Evolutionary conservation across 2,888 invertebrate genomes (phyloP).

Genomic region (Coremacera marginata): DNA sequence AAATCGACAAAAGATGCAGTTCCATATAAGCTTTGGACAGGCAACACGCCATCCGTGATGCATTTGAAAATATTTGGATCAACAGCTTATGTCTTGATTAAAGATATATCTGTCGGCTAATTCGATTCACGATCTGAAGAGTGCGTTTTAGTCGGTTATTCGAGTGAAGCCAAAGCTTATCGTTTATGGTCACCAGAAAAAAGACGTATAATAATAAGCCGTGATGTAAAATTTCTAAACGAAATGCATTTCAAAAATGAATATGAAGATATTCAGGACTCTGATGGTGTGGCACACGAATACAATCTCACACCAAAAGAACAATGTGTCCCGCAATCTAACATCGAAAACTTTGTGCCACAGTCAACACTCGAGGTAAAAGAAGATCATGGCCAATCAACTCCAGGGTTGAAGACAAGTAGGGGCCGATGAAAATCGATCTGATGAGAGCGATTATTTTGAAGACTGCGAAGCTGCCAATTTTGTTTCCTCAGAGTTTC

Average conservation of each 20-base stretch:
- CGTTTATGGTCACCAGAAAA: slow-evolving; percentile 42
- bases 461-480: background rate
- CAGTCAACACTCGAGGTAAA: too few species aligned
- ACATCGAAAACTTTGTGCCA: background rate
- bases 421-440: background rate
- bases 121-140: slow-evolving; percentile 42
- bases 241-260: too few species aligned
- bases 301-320: too few species aligned
- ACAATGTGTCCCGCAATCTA: background rate
- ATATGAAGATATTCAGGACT: too few species aligned
- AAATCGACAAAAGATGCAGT: slow-evolving; percentile 34
- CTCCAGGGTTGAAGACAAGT: too few species aligned
- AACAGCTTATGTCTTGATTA: slow-evolving; percentile 38
- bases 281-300: too few species aligned
- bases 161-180: slow-evolving; percentile 43
- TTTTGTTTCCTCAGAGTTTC: background rate
- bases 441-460: background rate
- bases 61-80: slow-evolving; percentile 40
- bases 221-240: slow-evolving; percentile 29
- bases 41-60: slow-evolving; percentile 35
- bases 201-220: slow-evolving; percentile 41
- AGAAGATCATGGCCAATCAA: too few species aligned
- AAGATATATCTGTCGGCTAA: slow-evolving; percentile 30
- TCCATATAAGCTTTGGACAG: slow-evolving; percentile 36
- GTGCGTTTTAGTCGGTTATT: slow-evolving; percentile 43